These are phyloP conservation scores for Ceyx margarethae DNA, from an alignment of 2,113 vertebrate genomes.

Conservation along the genomic window DNA sequence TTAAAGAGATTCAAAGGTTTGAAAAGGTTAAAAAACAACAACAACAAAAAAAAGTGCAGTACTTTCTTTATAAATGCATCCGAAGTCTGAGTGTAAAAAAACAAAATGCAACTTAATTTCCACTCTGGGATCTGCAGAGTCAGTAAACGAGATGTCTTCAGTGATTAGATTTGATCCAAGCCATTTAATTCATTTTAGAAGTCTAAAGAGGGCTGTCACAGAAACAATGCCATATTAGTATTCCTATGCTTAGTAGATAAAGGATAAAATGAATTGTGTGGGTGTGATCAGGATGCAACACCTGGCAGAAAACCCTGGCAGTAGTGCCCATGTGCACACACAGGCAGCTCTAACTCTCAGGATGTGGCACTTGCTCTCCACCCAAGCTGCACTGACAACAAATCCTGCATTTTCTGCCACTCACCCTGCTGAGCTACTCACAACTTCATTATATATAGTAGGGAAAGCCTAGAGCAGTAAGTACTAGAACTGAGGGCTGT, in stretches of 20 bases:
- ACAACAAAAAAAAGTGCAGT: constrained; percentile 60
- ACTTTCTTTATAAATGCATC: constrained; percentile 64
- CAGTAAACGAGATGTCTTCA: not conserved
- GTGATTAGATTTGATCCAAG: not conserved
- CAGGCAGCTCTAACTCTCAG: not conserved
- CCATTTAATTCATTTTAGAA: not conserved
- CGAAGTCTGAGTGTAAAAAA: constrained; percentile 6
- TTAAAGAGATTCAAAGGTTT: constrained; percentile 34
- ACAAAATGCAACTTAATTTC: constrained; percentile 23
- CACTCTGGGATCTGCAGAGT: not conserved
- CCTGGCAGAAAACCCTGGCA: not conserved
- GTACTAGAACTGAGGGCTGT: not conserved
- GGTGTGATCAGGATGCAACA: not conserved
- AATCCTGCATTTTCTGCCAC: not conserved
- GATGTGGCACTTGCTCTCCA: not conserved
- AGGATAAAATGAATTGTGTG: not conserved
- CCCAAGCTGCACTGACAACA: not conserved
- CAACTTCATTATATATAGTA: not conserved
- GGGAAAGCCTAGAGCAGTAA: not conserved
- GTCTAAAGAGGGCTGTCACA: not conserved
- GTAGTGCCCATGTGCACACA: not conserved
- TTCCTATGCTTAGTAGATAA: constrained; percentile 21
- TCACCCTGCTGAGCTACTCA: not conserved
- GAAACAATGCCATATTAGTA: not conserved
- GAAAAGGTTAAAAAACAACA: constrained; percentile 25